These are phyloP conservation scores for Mungos mungo DNA, from an alignment of 2,113 vertebrate species.

Conservation along the genomic window DNA sequence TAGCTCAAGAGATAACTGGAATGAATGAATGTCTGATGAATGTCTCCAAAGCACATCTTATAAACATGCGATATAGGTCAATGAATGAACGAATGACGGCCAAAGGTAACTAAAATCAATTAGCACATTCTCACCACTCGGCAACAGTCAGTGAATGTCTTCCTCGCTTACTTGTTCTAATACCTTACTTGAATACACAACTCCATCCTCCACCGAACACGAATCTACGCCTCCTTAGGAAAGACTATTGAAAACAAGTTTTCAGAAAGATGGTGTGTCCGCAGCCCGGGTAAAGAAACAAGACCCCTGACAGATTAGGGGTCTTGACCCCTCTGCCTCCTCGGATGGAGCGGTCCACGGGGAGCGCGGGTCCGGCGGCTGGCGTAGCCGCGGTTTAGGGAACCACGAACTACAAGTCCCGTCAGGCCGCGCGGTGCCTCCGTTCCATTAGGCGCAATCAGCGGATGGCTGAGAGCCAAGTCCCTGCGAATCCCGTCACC, in stretches of 20 bases:
- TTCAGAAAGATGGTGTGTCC: not conserved
- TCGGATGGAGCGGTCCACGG: fast-evolving
- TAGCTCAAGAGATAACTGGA: not conserved
- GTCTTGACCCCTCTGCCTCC: fast-evolving
- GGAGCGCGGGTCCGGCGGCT: fast-evolving
- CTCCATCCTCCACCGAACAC: not conserved
- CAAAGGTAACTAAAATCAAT: conserved; percentile 8
- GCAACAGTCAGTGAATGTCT: not conserved
- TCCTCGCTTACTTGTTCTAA: not conserved
- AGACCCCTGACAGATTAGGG: not conserved
- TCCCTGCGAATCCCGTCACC: not conserved
- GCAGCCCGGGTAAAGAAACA: not conserved
- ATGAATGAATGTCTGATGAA: not conserved
- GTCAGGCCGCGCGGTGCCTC: conserved; percentile 62
- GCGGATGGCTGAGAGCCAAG: not conserved
- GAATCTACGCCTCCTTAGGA: not conserved
- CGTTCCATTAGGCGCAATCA: not conserved
- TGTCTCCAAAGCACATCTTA: not conserved
- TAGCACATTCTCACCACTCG: not conserved
- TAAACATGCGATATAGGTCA: not conserved
- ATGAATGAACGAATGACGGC: not conserved
- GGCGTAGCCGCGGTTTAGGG: fast-evolving
- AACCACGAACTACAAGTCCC: conserved; percentile 81
- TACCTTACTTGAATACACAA: not conserved
- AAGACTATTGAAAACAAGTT: not conserved